phyloP scores from a whole-genome alignment of 2,888 invertebrate species.

The Drosophila nr. perissopoda region DNA sequence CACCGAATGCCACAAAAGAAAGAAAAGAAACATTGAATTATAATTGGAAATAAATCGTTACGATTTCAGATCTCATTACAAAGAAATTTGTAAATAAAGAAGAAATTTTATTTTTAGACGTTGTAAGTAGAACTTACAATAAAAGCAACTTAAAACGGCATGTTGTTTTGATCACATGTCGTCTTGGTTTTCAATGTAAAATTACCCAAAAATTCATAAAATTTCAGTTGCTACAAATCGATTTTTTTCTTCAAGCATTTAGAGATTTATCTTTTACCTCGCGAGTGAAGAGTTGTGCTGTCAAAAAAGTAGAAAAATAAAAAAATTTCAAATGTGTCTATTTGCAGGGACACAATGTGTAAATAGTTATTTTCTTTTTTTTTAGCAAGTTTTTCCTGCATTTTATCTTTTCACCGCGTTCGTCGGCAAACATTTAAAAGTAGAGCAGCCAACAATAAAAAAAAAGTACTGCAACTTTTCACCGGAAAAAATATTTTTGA shows the following conservation, averaged over 20 bases:
- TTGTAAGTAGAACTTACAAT: neutral
- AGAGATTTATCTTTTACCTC: neutral
- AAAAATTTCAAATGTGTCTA: constrained; percentile 18
- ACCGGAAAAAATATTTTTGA: constrained; percentile 24
- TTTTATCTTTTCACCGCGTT: constrained; percentile 14
- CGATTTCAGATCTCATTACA: neutral
- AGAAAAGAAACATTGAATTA: constrained; percentile 9
- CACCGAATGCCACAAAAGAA: constrained; percentile 30
- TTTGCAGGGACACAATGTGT: constrained; percentile 6
- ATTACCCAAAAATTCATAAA: neutral
- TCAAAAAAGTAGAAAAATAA: constrained; percentile 1
- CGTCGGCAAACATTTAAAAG: constrained; percentile 47
- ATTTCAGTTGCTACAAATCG: neutral
- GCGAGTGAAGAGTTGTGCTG: neutral
- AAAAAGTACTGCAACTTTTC: constrained; percentile 26
- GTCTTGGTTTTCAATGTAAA: neutral
- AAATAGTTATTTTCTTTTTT: constrained; percentile 5
- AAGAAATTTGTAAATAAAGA: neutral
- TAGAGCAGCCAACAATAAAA: constrained; percentile 15
- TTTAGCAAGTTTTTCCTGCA: neutral
- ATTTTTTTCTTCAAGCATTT: neutral
- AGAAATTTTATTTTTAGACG: neutral
- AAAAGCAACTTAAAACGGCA: neutral
- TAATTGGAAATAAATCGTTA: neutral
- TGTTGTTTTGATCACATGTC: neutral